Evolutionary conservation across 1,140 invertebrate species (phyloP).

Genomic region (Anoplolepis gracilipes): DNA sequence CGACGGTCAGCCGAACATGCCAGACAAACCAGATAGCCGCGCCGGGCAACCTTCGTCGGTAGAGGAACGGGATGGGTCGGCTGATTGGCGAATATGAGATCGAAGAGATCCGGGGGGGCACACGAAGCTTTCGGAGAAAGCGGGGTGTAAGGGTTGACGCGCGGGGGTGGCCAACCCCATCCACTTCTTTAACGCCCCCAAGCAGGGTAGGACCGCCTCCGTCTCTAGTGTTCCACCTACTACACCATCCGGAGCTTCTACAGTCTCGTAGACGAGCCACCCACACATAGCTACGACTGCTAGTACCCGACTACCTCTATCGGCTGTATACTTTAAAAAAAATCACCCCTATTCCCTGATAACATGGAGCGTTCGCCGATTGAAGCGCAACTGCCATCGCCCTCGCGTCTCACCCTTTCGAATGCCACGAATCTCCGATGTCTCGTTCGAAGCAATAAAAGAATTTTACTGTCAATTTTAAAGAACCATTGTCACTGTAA

Average conservation of each 20-base stretch:
- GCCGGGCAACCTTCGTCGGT: conserved; percentile 61
- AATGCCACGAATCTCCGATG: conserved; percentile 50
- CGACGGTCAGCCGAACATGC: conserved; percentile 47
- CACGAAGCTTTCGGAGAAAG: conserved; percentile 72
- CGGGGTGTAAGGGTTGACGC: conserved; percentile 80
- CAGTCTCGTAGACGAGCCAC: conserved; percentile 76
- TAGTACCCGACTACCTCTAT: conserved; percentile 65
- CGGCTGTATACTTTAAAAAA: conserved; percentile 76
- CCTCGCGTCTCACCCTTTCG: conserved; percentile 35
- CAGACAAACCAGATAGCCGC: conserved; percentile 74
- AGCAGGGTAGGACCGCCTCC: conserved; percentile 84
- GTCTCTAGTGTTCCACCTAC: conserved; percentile 84
- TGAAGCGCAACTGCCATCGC: conserved; percentile 70
- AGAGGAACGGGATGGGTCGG: conserved; percentile 69
- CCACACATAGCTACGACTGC: conserved; percentile 63
- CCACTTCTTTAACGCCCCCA: conserved; percentile 85
- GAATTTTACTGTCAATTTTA: neutral
- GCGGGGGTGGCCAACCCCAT: conserved; percentile 81
- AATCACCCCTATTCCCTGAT: conserved; percentile 78
- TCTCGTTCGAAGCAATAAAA: conserved; percentile 43
- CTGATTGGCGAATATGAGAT: conserved; percentile 81
- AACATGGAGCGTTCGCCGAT: conserved; percentile 74
- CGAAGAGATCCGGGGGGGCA: conserved; percentile 78
- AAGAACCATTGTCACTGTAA: conserved; percentile 21
- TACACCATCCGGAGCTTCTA: conserved; percentile 81